These are phyloP conservation scores for Bujurquina vittata DNA, from an alignment of 2,113 vertebrate genomes.

Conservation along the genomic window DNA sequence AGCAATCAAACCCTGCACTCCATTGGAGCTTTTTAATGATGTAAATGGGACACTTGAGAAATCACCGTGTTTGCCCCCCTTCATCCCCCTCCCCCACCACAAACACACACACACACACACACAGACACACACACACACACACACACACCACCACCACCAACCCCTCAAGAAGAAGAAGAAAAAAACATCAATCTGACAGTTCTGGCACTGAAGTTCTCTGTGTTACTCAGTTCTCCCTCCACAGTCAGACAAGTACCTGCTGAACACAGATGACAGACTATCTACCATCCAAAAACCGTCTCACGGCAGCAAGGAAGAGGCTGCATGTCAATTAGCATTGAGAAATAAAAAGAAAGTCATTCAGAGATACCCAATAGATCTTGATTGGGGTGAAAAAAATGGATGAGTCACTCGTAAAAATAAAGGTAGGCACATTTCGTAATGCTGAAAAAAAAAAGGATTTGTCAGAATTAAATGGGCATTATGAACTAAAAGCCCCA, in stretches of 20 bases:
- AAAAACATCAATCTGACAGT: slow-evolving; percentile 33
- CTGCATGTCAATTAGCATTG: slow-evolving; percentile 3
- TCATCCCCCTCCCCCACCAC: too few relatives aligned
- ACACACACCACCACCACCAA: too few relatives aligned
- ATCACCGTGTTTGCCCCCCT: neutral
- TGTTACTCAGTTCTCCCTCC: neutral
- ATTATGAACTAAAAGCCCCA: slow-evolving; percentile 13
- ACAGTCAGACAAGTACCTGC: slow-evolving; percentile 24
- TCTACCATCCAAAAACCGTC: neutral
- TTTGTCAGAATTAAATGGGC: slow-evolving; percentile 15
- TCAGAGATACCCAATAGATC: neutral
- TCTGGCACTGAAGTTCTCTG: neutral
- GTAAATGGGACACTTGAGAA: neutral
- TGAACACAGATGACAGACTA: slow-evolving; percentile 24
- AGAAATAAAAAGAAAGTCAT: slow-evolving; percentile 9
- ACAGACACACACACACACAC: too few relatives aligned
- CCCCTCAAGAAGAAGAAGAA: neutral
- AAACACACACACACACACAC: too few relatives aligned
- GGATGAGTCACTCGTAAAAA: neutral
- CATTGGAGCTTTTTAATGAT: neutral
- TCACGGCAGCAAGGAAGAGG: neutral
- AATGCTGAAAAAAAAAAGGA: neutral
- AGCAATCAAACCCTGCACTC: neutral
- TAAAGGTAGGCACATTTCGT: neutral
- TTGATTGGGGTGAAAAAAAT: neutral